Conservation (phyloP, 1,140 invertebrate genomes). For the Batillaria attramentaria region DNA sequence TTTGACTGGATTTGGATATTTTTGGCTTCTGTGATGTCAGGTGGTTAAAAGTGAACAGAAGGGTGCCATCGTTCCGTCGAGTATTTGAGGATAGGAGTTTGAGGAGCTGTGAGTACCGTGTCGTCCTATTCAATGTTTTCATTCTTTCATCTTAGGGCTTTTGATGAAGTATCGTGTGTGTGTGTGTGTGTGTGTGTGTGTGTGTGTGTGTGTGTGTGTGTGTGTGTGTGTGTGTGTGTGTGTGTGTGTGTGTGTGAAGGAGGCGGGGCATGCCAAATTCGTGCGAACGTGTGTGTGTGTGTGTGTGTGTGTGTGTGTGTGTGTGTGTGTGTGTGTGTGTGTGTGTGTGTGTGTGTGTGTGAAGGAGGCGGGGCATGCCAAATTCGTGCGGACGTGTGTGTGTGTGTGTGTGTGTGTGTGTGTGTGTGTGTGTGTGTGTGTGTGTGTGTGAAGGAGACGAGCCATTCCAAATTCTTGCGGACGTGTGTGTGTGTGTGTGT, state of each 20-base stretch:
- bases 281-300: too few species aligned
- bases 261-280: not conserved
- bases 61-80: too few species aligned
- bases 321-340: constrained; percentile 1
- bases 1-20: too few species aligned
- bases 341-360: not conserved
- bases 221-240: constrained; percentile 1
- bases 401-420: not conserved
- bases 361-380: not conserved
- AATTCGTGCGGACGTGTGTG: not conserved
- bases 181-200: too few species aligned
- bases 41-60: too few species aligned
- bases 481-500: constrained; percentile 1
- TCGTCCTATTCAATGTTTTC: too few species aligned
- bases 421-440: not conserved
- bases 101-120: too few species aligned
- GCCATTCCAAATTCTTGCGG: too few species aligned
- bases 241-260: not conserved
- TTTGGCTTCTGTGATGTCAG: too few species aligned
- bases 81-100: too few species aligned
- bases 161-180: too few species aligned
- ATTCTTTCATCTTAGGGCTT: too few species aligned
- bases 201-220: not conserved
- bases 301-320: not conserved
- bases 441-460: not conserved